A percentile compares a stretch with the other conserved stretches of the same genome.
These are phyloP conservation scores for Indri indri DNA, from an alignment of 2,113 vertebrate species.

Conservation along the genomic window DNA sequence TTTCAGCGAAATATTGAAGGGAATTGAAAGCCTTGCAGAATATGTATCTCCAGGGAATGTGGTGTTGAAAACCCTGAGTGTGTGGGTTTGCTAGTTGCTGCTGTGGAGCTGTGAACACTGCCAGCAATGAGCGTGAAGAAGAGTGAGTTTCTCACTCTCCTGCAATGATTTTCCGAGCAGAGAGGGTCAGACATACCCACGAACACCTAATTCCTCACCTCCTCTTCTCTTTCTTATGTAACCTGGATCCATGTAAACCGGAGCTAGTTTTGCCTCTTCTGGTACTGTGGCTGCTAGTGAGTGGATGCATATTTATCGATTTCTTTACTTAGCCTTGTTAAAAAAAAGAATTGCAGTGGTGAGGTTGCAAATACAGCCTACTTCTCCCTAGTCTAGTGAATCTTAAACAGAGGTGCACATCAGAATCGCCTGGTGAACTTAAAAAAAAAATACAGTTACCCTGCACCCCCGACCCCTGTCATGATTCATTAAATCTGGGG, in stretches of 20 bases:
- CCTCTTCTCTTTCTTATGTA: neutral
- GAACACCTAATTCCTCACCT: neutral
- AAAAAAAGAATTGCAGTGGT: neutral
- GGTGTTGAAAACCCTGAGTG: neutral
- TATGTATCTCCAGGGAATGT: neutral
- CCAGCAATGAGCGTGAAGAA: neutral
- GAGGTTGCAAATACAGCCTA: neutral
- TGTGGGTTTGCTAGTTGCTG: neutral
- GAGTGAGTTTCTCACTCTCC: neutral
- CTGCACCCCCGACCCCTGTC: rapidly evolving
- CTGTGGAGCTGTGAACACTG: neutral
- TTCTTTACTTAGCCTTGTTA: neutral
- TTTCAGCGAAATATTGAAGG: neutral
- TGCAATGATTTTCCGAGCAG: neutral
- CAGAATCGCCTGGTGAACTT: neutral
- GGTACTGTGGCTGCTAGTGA: neutral
- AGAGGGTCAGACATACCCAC: neutral
- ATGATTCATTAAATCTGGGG: neutral
- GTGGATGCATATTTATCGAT: neutral
- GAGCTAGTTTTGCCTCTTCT: neutral
- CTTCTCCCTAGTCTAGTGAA: neutral
- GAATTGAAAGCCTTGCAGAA: neutral
- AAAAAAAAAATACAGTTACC: neutral
- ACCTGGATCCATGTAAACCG: neutral
- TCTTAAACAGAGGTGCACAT: neutral